phyloP scores from a whole-genome alignment of 2,888 invertebrate genomes.

The Hyles lineata region DNA sequence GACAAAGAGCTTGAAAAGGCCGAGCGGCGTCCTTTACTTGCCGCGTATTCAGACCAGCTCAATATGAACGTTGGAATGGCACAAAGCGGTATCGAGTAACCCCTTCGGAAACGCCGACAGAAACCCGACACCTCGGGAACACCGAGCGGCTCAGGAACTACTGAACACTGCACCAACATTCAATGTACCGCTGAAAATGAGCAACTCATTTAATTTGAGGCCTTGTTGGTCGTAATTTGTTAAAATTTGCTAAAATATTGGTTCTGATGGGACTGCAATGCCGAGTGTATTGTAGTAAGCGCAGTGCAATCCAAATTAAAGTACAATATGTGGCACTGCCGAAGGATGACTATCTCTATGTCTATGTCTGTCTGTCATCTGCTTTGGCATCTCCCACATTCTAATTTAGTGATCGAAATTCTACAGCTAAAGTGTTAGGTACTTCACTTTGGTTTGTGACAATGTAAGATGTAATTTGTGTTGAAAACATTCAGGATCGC shows the following conservation, averaged over 20 bases:
- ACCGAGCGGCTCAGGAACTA: not conserved
- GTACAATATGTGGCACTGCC: too few species aligned
- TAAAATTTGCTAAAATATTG: not conserved
- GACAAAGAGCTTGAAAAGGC: conserved; percentile 39
- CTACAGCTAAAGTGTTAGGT: too few species aligned
- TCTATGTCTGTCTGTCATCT: too few species aligned
- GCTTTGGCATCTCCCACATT: too few species aligned
- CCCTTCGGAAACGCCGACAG: conserved; percentile 33
- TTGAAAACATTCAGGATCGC: too few species aligned
- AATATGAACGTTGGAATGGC: conserved; percentile 18
- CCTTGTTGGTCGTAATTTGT: not conserved
- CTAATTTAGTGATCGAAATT: too few species aligned
- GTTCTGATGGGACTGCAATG: too few species aligned
- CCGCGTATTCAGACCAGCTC: conserved; percentile 23
- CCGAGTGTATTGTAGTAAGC: too few species aligned
- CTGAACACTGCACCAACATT: conserved; percentile 21
- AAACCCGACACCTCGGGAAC: conserved; percentile 28
- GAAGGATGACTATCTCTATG: too few species aligned
- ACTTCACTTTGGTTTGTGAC: too few species aligned
- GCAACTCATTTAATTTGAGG: not conserved
- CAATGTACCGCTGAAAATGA: not conserved
- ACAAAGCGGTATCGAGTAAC: conserved; percentile 35
- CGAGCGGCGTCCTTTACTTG: conserved; percentile 28
- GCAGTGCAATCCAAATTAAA: too few species aligned
- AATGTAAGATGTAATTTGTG: too few species aligned